Evolutionary conservation across 2,113 vertebrate genomes (phyloP), one percentile per base, ranked within the genome.

Genomic region (Pelodiscus sinensis): DNA sequence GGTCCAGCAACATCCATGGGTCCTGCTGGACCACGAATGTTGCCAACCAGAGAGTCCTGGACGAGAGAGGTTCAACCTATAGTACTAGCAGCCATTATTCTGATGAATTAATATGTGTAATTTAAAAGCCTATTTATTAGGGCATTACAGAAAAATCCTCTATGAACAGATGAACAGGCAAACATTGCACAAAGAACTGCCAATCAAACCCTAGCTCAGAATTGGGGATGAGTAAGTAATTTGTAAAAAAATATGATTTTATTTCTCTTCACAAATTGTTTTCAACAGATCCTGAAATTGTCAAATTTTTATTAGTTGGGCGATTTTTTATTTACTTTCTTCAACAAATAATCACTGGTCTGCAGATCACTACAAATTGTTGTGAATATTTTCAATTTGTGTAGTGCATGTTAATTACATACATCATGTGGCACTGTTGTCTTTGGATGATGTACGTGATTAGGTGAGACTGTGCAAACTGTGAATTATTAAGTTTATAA

Each of bases 51-150:
- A 44, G 38, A 44, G 38, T 44, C 38, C 38, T 44, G 38, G 38
- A 44, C 5, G 38, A 44, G 38, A 44, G 38, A 44, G 38, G 38
- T 44, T 44, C 38, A 44, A 44, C 38, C 38, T 44, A 44, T 97
- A 94, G 95, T 93, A 96, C 89, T 91, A 87, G 95, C 94, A 96
- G 96, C 95, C 82, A 52, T 93, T 91, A 85, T 8, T 1, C 93
- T 94, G 93, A 96, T 88, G 89, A 94, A 97, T 97, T 93, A 84
- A 81, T 88, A 81, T 73, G 86, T 87, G 94, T 94, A 95, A 92
- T 96, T 86, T 81, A 68, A 95, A 90, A 93, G 96, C 94, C 95
- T 94, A 93, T 94, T 93, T 88, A 84, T 29, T 11, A 94, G 96
- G 96, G 96, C 90, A 94, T 94, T 16, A 9, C 13, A 2, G 96